Percentiles rank a stretch among this genome's conserved stretches.
Conservation (phyloP, 1,140 invertebrate species). For the Laupala kohalensis region DNA sequence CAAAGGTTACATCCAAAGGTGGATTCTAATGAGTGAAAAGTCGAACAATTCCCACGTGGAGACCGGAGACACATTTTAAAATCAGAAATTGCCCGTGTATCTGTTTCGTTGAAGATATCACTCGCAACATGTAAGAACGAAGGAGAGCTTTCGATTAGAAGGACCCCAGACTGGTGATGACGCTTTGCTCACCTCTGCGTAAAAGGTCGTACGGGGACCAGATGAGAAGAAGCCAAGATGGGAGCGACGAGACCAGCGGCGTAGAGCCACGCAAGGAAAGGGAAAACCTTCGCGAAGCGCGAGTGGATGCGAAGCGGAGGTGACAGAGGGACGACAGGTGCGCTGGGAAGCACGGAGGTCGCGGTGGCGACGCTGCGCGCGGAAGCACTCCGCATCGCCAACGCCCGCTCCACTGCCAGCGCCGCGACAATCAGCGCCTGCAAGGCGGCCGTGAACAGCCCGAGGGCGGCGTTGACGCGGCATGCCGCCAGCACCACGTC, state of each 20-base stretch:
- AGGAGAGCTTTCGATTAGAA: too few species aligned
- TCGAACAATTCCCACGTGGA: too few species aligned
- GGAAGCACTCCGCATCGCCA: neutral
- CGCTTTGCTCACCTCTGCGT: neutral
- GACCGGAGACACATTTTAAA: too few species aligned
- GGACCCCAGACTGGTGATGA: too few species aligned
- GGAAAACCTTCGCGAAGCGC: neutral
- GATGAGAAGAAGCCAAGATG: neutral
- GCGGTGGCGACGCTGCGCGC: neutral
- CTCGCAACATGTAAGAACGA: too few species aligned
- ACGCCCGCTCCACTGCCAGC: neutral
- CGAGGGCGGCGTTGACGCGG: slow-evolving; percentile 6
- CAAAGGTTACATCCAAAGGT: too few species aligned
- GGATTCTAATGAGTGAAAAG: too few species aligned
- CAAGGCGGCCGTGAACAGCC: neutral
- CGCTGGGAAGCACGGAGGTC: neutral
- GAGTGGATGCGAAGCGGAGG: neutral
- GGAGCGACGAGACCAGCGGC: slow-evolving; percentile 2
- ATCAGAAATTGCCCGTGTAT: too few species aligned
- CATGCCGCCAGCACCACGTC: neutral
- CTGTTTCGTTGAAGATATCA: too few species aligned
- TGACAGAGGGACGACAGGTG: neutral
- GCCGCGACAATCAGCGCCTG: slow-evolving; percentile 1
- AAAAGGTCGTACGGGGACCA: neutral
- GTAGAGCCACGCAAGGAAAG: neutral